Percentiles rank a stretch among this genome's conserved stretches.
phyloP scores from a whole-genome alignment of 2,113 vertebrate species.

The Sceloporus tristichus region DNA sequence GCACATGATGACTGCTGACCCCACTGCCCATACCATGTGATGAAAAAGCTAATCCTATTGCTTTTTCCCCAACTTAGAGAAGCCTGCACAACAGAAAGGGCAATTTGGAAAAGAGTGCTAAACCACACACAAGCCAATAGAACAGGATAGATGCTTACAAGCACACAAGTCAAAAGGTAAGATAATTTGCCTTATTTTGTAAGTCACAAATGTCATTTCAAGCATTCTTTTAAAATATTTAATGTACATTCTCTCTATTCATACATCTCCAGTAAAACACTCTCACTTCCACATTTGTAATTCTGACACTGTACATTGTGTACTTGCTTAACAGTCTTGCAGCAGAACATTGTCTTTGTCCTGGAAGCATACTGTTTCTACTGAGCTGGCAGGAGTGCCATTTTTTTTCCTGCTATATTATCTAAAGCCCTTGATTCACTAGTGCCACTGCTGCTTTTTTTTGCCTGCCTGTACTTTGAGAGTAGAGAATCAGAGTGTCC shows the following conservation, averaged over 20 bases:
- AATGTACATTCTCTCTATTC: neutral
- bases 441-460: neutral
- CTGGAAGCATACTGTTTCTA: neutral
- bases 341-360: neutral
- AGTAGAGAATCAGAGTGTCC: neutral
- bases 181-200: neutral
- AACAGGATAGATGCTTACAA: neutral
- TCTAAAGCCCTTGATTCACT: neutral
- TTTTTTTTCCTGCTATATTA: neutral
- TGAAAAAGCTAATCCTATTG: too few species aligned
- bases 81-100: neutral
- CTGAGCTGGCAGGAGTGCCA: neutral
- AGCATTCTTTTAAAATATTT: constrained; percentile 11
- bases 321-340: neutral
- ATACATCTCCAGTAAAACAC: neutral
- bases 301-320: neutral
- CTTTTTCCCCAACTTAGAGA: neutral
- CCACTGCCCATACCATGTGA: too few species aligned
- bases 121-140: neutral
- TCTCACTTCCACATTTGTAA: neutral
- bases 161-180: neutral
- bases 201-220: neutral
- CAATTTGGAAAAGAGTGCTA: neutral
- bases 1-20: too few species aligned
- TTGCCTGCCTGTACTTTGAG: neutral